Percentiles rank a stretch among this genome's conserved stretches.
Evolutionary conservation across 53 echinoderm and acorn worm species (phyloP).

Genomic region (Crossaster papposus): DNA sequence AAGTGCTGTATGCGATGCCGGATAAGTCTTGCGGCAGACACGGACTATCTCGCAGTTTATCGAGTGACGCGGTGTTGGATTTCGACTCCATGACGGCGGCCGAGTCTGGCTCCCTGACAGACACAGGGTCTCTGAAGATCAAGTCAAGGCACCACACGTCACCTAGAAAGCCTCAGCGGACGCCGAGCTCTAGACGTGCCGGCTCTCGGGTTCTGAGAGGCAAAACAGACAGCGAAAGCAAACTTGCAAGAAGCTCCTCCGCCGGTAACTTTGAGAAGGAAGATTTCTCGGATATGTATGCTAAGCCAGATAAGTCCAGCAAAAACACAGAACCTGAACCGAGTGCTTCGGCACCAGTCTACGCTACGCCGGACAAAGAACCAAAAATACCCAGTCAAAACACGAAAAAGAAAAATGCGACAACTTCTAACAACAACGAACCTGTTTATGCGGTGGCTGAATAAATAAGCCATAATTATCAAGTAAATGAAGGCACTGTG

Average conservation of each 20-base stretch:
- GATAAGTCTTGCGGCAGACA: not conserved
- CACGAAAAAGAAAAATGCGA: not conserved
- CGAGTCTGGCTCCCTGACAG: not conserved
- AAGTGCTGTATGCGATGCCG: constrained; percentile 7
- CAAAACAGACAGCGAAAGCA: not conserved
- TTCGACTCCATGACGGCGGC: not conserved
- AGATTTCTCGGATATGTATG: not conserved
- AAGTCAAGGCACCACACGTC: not conserved
- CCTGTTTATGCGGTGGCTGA: not conserved
- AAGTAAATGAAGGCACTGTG: not conserved
- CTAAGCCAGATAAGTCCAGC: not conserved
- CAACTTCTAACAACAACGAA: not conserved
- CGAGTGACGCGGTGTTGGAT: not conserved
- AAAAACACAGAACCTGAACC: not conserved
- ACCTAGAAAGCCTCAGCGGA: constrained; percentile 12
- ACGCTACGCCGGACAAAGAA: not conserved
- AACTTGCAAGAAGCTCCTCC: not conserved
- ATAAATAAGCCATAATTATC: not conserved
- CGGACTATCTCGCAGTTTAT: not conserved
- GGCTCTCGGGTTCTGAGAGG: not conserved
- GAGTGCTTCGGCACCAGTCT: constrained; percentile 1
- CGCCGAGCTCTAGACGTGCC: not conserved
- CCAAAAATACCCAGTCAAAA: not conserved
- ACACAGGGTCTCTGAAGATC: not conserved
- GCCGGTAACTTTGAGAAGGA: not conserved